Conservation (phyloP, 2,888 invertebrate species). For the Elmis aenea region DNA sequence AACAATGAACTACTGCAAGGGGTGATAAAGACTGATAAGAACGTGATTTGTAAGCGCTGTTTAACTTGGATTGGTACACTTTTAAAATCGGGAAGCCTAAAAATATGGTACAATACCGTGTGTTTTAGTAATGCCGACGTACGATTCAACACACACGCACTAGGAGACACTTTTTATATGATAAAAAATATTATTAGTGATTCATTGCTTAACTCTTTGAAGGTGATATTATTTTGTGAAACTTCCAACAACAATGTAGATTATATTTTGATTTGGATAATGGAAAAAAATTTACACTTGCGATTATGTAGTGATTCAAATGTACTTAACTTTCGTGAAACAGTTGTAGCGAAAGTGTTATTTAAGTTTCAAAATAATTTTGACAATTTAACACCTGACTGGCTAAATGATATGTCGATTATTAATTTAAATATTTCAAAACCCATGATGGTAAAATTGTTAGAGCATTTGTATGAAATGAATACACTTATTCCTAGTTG, state of each 20-base stretch:
- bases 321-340: slow-evolving; percentile 41
- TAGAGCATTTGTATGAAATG: slow-evolving; percentile 54
- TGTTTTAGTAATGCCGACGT: slow-evolving; percentile 39
- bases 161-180: slow-evolving; percentile 52
- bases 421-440: slow-evolving; percentile 54
- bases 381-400: slow-evolving; percentile 49
- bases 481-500: slow-evolving; percentile 53
- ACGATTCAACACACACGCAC: slow-evolving; percentile 29
- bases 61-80: slow-evolving; percentile 55
- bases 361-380: slow-evolving; percentile 50
- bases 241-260: slow-evolving; percentile 47
- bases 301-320: slow-evolving; percentile 41
- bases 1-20: slow-evolving; percentile 39
- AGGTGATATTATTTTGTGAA: slow-evolving; percentile 52
- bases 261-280: slow-evolving; percentile 56
- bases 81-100: slow-evolving; percentile 44
- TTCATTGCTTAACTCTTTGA: slow-evolving; percentile 52
- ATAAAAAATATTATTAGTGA: slow-evolving; percentile 51
- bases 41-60: slow-evolving; percentile 55
- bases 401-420: slow-evolving; percentile 53
- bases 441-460: slow-evolving; percentile 52
- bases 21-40: slow-evolving; percentile 47
- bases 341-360: slow-evolving; percentile 54
- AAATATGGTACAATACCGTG: slow-evolving; percentile 57
- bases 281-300: slow-evolving; percentile 57